Conservation (phyloP, 2,113 vertebrate species). For the Cathartes aura region DNA sequence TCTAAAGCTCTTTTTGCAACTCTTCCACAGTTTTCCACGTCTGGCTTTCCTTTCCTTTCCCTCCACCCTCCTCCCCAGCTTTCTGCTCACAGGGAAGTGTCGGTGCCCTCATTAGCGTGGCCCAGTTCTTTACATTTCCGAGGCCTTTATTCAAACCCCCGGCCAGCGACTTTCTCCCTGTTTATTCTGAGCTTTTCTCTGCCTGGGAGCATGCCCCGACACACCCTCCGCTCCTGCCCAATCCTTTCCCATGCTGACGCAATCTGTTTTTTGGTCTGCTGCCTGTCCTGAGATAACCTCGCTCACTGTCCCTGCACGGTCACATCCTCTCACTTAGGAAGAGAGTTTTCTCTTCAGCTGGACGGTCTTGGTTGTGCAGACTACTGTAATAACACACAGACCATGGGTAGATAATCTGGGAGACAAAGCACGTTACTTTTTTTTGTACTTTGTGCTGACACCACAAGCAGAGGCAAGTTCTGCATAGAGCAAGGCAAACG, state of each 20-base stretch:
- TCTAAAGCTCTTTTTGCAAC: not conserved
- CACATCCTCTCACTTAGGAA: not conserved
- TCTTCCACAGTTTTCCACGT: not conserved
- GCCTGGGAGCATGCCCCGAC: not conserved
- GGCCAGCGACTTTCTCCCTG: not conserved
- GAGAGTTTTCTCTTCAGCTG: not conserved
- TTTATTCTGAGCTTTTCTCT: slow-evolving; percentile 35
- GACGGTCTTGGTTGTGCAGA: not conserved
- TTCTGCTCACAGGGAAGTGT: not conserved
- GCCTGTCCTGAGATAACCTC: slow-evolving; percentile 58
- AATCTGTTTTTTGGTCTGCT: slow-evolving; percentile 37
- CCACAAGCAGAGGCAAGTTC: not conserved
- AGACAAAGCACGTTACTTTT: not conserved
- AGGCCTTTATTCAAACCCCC: not conserved
- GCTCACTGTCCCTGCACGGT: not conserved
- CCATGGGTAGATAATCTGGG: not conserved
- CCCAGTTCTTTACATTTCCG: not conserved
- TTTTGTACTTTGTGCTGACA: not conserved
- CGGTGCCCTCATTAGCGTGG: not conserved
- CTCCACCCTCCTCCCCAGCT: not conserved
- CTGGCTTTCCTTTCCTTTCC: not conserved
- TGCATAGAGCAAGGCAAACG: not conserved
- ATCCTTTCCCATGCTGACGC: slow-evolving; percentile 39
- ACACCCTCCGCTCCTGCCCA: slow-evolving; percentile 41
- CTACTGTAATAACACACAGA: not conserved